phyloP scores from a whole-genome alignment of 2,797 vertebrate species.

The Melanotaenia nigrans region DNA sequence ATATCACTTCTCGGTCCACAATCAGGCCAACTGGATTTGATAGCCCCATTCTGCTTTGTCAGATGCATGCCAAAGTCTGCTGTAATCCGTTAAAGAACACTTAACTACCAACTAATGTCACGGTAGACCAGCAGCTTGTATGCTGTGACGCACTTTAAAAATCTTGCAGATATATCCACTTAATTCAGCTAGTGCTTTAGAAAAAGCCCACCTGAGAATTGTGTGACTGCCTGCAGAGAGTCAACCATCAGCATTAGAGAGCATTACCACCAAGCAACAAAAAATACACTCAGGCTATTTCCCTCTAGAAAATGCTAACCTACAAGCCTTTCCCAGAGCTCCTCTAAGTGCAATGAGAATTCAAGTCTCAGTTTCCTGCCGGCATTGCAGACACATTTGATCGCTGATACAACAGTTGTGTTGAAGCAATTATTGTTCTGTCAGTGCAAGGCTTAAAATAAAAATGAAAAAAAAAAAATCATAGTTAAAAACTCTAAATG shows the following conservation, averaged over 20 bases:
- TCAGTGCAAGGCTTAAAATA: conserved; percentile 63
- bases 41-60: conserved; percentile 71
- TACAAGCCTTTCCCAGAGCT: conserved; percentile 66
- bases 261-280: conserved; percentile 74
- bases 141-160: conserved; percentile 72
- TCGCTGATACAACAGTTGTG: conserved; percentile 43
- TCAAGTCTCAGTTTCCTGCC: conserved; percentile 59
- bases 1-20: conserved; percentile 44
- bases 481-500: conserved; percentile 40
- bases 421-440: conserved; percentile 67
- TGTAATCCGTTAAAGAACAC: conserved; percentile 71
- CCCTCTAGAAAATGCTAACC: conserved; percentile 66
- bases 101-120: conserved; percentile 73
- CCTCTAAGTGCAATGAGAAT: conserved; percentile 72
- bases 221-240: conserved; percentile 76
- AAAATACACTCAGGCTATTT: conserved; percentile 74
- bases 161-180: conserved; percentile 75
- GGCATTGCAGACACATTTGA: conserved; percentile 55
- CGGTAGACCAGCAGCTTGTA: conserved; percentile 65
- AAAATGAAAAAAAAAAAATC: conserved; percentile 57
- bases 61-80: conserved; percentile 59
- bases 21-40: conserved; percentile 69
- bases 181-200: conserved; percentile 79
- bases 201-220: conserved; percentile 81
- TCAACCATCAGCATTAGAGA: conserved; percentile 83